Evolutionary conservation across 2,797 vertebrate species (phyloP).

Genomic region (Basileuterus tristriatus): DNA sequence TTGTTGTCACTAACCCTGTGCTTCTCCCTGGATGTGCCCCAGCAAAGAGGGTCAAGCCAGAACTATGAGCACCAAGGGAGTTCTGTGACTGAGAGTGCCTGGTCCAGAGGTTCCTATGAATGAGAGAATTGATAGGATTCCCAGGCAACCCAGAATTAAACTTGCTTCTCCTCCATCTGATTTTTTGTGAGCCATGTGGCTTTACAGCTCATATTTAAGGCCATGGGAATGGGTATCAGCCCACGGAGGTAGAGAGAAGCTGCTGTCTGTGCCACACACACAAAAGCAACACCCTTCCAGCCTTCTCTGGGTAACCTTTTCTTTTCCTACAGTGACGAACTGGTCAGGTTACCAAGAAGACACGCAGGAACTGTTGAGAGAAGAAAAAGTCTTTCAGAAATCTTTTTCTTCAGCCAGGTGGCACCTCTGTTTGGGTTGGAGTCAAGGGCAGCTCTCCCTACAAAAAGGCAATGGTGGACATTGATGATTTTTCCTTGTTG

Average conservation of each 20-base stretch:
- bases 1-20: fast-evolving
- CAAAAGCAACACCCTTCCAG: neutral
- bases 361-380: neutral
- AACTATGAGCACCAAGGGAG: neutral
- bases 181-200: neutral
- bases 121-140: neutral
- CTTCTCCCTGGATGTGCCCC: neutral
- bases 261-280: neutral
- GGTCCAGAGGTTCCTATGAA: neutral
- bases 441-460: neutral
- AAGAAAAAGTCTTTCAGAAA: neutral
- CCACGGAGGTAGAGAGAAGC: neutral
- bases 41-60: neutral
- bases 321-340: neutral
- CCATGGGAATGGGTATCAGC: fast-evolving
- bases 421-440: neutral
- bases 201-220: neutral
- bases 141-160: neutral
- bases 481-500: neutral
- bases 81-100: neutral
- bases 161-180: neutral
- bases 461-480: neutral
- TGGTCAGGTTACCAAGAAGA: neutral
- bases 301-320: neutral
- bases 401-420: neutral